Percentiles rank a stretch among this genome's conserved stretches.
phyloP scores from a whole-genome alignment of 1,140 invertebrate genomes.

The Monochamus saltuarius region DNA sequence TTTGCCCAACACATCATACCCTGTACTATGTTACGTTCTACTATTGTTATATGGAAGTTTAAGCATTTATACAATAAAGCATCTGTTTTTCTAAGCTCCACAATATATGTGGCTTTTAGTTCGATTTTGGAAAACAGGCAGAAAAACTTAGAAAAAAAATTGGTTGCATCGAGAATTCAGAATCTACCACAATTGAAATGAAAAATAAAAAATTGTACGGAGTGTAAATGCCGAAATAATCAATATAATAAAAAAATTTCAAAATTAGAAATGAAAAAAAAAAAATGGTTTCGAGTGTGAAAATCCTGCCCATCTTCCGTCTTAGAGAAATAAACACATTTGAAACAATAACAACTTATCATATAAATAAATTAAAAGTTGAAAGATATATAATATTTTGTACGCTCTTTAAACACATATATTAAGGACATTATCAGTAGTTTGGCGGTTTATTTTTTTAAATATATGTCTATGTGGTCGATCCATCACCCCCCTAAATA shows the following conservation, averaged over 20 bases:
- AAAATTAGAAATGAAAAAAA: no score
- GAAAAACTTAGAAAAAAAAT: background rate
- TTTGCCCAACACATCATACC: background rate
- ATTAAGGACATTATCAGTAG: background rate
- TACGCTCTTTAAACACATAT: conserved; percentile 15
- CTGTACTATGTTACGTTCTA: background rate
- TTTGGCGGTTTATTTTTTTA: no score
- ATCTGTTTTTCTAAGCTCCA: conserved; percentile 11
- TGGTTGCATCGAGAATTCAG: background rate
- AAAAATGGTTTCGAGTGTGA: no score
- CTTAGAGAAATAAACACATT: conserved; percentile 16
- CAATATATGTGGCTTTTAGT: conserved; percentile 11
- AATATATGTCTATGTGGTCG: background rate
- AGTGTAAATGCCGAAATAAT: no score
- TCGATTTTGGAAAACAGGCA: conserved; percentile 15
- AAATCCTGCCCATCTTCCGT: conserved; percentile 11
- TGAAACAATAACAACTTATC: conserved; percentile 23
- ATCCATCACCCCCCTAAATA: conserved; percentile 1
- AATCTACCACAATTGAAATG: no score
- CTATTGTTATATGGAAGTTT: conserved; percentile 5
- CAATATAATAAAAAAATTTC: no score
- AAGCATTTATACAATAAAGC: conserved; percentile 18
- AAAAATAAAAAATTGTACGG: no score
- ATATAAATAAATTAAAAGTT: conserved; percentile 20
- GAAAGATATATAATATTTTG: conserved; percentile 19